Base-by-base conservation (phyloP, 2,113 vertebrate genomes). In the Rhombomys opimus region DNA sequence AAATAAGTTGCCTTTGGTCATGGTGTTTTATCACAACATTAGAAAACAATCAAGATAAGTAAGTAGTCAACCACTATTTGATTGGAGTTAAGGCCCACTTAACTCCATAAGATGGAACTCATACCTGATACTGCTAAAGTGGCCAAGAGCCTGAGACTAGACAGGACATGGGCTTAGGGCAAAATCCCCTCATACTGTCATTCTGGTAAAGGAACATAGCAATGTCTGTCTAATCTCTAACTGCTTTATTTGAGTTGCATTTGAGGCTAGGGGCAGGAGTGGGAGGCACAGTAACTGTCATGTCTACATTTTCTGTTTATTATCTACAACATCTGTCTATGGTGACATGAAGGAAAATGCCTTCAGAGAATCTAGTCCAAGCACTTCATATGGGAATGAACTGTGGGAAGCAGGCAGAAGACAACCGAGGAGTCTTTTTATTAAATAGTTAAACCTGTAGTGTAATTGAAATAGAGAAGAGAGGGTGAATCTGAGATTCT, bases 171-270 rank as follows among this genome's bases (percentile, higher is more conserved):
- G 27, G 27, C 27, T 27, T 52, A 78, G 46, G 15, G 30, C 14
- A 78, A 78, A 32, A 78, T 6, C 27, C 9, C 6, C 12, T 25
- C 14, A 61, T 27, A 82, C 3, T 25, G 25, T 61, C 38, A 59
- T 84, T 61, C n/a, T 61, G 13, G 7, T 15, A 61, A 25, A 41
- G 23, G 22, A 84, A 61, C 25, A 38, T 14, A 61, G 54, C 57
- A 84, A 61, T 54, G 57, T 41, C 12, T 70, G 59, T 32, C 32
- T 63, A 30, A 90, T 84, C 41, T 78, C 91, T 75, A 95, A 67
- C 61, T 90, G 32, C 15, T 38, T 46, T 93, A 75, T 85, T 81
- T 88, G 90, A 92, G 85, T 41, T 4, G 27, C 23, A 95, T 80
- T 82, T 72, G 90, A 93, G 12, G 76, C 27, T n/a, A 93, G 78